These are phyloP conservation scores for Acinonyx jubatus DNA, from an alignment of 2,113 vertebrate genomes.

Conservation along the genomic window DNA sequence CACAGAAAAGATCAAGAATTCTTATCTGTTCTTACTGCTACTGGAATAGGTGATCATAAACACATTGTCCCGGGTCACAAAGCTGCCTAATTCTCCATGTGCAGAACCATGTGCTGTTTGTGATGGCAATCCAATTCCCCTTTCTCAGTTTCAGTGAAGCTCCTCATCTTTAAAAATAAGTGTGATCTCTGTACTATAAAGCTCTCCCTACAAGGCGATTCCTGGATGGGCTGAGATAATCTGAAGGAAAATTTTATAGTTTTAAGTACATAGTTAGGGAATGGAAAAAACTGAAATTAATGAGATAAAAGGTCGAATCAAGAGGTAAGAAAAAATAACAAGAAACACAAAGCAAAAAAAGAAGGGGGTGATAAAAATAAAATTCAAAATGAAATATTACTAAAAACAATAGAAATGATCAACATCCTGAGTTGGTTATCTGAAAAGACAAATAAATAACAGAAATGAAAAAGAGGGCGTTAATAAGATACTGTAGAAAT, in stretches of 20 bases:
- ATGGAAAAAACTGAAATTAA: neutral
- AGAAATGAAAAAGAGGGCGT: neutral
- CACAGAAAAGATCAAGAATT: neutral
- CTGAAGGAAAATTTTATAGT: neutral
- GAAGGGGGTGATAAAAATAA: neutral
- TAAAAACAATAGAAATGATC: neutral
- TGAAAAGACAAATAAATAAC: neutral
- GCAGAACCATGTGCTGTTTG: neutral
- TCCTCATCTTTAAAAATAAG: slow-evolving; percentile 37
- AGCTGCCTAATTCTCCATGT: neutral
- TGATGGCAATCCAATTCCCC: neutral
- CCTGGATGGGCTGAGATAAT: neutral
- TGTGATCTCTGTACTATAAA: neutral
- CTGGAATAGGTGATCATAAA: neutral
- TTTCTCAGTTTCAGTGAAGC: neutral
- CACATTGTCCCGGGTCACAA: neutral
- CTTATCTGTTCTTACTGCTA: neutral
- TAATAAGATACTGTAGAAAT: neutral
- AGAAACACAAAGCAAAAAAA: neutral
- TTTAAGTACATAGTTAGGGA: neutral
- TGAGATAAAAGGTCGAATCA: neutral
- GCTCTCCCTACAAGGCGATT: neutral
- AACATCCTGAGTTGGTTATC: neutral
- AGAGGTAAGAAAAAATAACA: neutral
- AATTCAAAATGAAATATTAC: neutral